Base-by-base conservation (phyloP, 2,888 invertebrate species). In the Mesochorus sp. region DNA sequence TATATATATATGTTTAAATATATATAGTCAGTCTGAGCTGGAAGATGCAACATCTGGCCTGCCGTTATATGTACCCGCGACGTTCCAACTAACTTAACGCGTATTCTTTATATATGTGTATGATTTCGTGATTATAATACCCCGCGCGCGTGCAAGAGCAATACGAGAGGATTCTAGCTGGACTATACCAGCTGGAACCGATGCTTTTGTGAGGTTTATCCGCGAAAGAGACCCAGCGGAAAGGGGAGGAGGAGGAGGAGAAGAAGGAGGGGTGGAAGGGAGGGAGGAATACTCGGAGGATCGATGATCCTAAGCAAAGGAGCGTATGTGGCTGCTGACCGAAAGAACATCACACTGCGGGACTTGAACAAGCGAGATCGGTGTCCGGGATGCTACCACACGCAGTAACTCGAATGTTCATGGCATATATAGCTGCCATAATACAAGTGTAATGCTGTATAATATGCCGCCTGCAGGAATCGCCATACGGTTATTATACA, bases 121-220 rank as follows among this genome's bases (percentile, higher is more conserved):
- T 85, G 84, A 87, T 86, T 87, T 80, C 79, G 81, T 84, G 85
- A 88, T 87, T 86, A 87, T 68, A 72, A 62, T 68, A 74, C 75
- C 53, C 66, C 73, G 74, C 49, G 37, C 55, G 21, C 24, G 37
- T n/a, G n/a, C n/a, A 49, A 21, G n/a, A 68, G 57, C 62, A 72
- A 78, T 66, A 79, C 72, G 39, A 66, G 21, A 47, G 26, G 34
- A 53, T 59, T 55, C 34, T n/a, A 44, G 53, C 44, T 59, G 55
- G 26, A 49, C 61, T 61, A 14, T 21, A 24, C 34, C 68, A 53
- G 68, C 51, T 68, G 68, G 75, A 61, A 59, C 44, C 34, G 67
- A 68, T 68, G 53, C 68, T 62, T 68, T 68, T 62, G 53, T 75
- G 14, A 5, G 31, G n/a, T n/a, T n/a, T n/a, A n/a, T n/a, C n/a